Base-by-base conservation (phyloP, 2,888 invertebrate genomes). In the Aphodius granarius region DNA sequence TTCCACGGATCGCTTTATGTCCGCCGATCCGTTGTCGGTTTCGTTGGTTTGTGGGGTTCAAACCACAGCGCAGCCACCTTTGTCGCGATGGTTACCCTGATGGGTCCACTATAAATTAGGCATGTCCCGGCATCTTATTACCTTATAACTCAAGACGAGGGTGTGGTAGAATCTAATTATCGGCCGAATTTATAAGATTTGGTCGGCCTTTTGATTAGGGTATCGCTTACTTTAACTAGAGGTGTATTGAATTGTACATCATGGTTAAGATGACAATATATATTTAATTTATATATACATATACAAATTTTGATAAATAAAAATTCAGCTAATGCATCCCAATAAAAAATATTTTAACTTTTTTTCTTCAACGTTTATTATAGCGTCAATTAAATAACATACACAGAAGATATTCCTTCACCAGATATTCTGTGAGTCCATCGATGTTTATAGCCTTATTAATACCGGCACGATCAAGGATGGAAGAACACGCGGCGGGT, bases 111-210 rank as follows among this genome's bases (percentile, higher is more conserved):
- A 86, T 86, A 86, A 87, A 86, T 86, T 86, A 85, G 83, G 82
- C 85, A 84, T 84, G 86, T 84, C 85, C 81, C 83, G 83, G 85
- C 85, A 83, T 86, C 86, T 85, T 86, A 86, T 86, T 86, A 86
- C 86, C 86, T 86, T 86, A 86, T 86, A 86, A 86, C 86, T 86
- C 85, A 86, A 85, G 86, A 85, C 85, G 84, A 86, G 86, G 87
- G 87, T 86, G 87, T 86, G 86, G 85, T 84, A 80, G 86, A 85
- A 86, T 86, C 85, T 86, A 86, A 87, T 87, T 87, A 86, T 87
- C 86, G 82, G 83, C 81, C 81, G 82, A 83, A 85, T 85, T 85
- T 85, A 84, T 85, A 84, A 84, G 84, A 83, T 81, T 78, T 79
- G 80, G 78, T 76, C 78, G 79, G 77, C 75, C 77, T 77, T 79